These are phyloP conservation scores for Anomalospiza imberbis DNA, from an alignment of 2,797 vertebrate species.

Conservation along the genomic window DNA sequence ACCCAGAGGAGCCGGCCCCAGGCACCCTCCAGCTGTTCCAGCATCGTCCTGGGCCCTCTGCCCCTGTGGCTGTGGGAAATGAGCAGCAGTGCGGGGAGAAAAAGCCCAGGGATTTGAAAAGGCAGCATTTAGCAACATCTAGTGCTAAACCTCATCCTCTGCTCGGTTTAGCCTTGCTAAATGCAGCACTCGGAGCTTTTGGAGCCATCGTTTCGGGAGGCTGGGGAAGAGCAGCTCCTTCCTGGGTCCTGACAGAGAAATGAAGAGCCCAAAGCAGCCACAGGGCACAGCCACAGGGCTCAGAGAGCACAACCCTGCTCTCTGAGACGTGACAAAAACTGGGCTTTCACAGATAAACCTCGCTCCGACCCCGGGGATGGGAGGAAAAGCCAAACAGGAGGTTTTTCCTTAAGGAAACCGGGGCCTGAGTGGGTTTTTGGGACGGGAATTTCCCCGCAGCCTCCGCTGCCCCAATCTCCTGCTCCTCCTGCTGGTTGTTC, in stretches of 20 bases:
- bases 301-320: neutral
- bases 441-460: neutral
- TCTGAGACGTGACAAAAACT: neutral
- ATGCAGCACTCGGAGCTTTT: fast-evolving
- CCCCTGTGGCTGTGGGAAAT: neutral
- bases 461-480: neutral
- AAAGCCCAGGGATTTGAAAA: neutral
- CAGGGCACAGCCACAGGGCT: neutral
- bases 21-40: neutral
- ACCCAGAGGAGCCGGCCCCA: fast-evolving
- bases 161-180: neutral
- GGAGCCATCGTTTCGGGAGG: neutral
- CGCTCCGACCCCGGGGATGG: fast-evolving
- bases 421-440: neutral
- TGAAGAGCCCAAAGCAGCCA: neutral
- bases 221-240: neutral
- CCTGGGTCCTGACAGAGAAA: neutral
- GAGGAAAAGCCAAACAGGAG: neutral
- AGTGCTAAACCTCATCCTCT: neutral
- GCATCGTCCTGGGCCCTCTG: fast-evolving
- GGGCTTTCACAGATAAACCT: fast-evolving
- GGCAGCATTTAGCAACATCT: slow-evolving; percentile 8
- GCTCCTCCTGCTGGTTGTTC: slow-evolving; percentile 54
- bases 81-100: fast-evolving
- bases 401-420: neutral